A percentile compares a stretch with the other conserved stretches of the same genome.
Conservation (phyloP, 2,113 vertebrate species). For the Podilymbus podiceps region DNA sequence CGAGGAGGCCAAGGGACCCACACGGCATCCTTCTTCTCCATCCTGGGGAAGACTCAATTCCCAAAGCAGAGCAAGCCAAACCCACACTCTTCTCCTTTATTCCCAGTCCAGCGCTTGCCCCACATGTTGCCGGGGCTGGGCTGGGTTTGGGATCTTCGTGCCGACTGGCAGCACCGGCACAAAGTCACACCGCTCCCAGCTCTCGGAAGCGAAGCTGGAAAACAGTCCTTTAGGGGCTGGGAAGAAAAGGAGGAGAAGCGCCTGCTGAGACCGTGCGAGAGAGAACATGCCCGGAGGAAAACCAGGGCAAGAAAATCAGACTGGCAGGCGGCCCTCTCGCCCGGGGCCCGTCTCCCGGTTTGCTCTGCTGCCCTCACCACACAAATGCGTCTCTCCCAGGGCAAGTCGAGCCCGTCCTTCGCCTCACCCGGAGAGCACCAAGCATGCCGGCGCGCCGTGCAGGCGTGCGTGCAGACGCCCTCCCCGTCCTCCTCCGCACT, state of each 20-base stretch:
- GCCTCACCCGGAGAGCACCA: neutral
- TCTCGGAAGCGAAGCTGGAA: neutral
- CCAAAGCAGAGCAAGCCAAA: neutral
- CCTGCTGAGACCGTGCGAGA: slow-evolving; percentile 4
- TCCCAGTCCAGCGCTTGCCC: neutral
- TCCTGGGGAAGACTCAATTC: neutral
- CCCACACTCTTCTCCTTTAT: neutral
- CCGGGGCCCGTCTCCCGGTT: neutral
- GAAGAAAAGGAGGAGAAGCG: neutral
- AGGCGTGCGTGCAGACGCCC: neutral
- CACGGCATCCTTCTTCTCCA: neutral
- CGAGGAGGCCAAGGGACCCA: neutral
- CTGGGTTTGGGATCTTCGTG: neutral
- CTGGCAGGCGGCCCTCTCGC: slow-evolving; percentile 48
- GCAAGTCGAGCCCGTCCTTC: neutral
- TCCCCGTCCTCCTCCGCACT: neutral
- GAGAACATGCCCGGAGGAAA: slow-evolving; percentile 54
- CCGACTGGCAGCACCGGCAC: neutral
- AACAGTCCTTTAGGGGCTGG: slow-evolving; percentile 54
- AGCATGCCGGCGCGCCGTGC: neutral
- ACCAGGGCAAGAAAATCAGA: slow-evolving; percentile 40
- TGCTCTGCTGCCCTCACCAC: slow-evolving; percentile 32
- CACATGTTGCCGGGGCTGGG: neutral
- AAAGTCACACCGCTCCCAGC: neutral
- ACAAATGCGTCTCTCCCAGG: neutral